phyloP scores from a whole-genome alignment of 1,140 invertebrate genomes.

The Subanguina moxae region DNA sequence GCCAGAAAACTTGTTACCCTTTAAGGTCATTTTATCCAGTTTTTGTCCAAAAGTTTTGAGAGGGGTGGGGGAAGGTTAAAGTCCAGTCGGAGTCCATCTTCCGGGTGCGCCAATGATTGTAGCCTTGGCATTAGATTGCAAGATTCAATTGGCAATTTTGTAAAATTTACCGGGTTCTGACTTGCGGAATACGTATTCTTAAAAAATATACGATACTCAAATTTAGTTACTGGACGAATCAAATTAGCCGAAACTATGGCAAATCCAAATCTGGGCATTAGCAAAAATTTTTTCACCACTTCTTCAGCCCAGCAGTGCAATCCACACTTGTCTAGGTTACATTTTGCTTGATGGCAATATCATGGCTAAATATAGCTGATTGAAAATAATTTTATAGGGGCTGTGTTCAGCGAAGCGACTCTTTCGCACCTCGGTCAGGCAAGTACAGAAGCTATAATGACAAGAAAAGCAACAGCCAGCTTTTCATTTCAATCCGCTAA shows the following conservation, averaged over 20 bases:
- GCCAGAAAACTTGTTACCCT: background rate
- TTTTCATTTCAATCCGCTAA: background rate
- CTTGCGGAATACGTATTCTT: too few species aligned
- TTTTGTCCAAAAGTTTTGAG: too few species aligned
- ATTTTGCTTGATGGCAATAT: background rate
- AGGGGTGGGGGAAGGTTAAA: too few species aligned
- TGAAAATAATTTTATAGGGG: background rate
- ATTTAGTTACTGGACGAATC: background rate
- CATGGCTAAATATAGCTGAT: background rate
- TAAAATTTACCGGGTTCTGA: too few species aligned
- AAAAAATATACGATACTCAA: background rate
- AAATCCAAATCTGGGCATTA: background rate
- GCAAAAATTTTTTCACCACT: slow-evolving; percentile 4
- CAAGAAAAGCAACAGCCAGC: background rate
- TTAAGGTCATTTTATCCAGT: background rate
- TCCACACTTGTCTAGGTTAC: background rate
- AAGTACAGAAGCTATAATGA: background rate
- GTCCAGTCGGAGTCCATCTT: too few species aligned
- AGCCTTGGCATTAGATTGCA: too few species aligned
- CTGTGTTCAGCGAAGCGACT: background rate
- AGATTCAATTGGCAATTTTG: background rate
- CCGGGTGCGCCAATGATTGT: too few species aligned
- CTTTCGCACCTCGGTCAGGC: background rate
- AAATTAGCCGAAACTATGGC: background rate
- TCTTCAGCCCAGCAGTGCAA: background rate